Evolutionary conservation across 2,888 invertebrate species (phyloP).

Genomic region (Tenthredo scrophulariae): DNA sequence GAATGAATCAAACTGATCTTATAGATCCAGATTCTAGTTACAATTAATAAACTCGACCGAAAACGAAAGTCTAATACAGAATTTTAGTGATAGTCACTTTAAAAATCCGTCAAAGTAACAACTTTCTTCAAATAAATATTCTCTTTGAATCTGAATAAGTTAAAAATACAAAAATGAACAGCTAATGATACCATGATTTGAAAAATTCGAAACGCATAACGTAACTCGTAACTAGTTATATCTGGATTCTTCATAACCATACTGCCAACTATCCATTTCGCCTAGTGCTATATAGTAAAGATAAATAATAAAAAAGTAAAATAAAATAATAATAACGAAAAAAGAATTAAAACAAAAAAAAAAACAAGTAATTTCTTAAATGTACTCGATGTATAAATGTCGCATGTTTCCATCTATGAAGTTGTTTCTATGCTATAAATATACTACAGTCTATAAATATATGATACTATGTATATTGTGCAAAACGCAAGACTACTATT

Average conservation of each 20-base stretch:
- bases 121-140: neutral
- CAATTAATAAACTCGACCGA: neutral
- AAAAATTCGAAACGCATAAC: neutral
- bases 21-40: neutral
- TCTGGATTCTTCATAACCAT: conserved; percentile 13
- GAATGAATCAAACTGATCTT: neutral
- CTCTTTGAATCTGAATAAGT: neutral
- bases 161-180: neutral
- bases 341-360: neutral
- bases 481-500: conserved; percentile 43
- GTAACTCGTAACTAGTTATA: neutral
- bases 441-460: conserved; percentile 52
- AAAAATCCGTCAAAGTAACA: neutral
- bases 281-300: conserved; percentile 2
- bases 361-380: conserved; percentile 52
- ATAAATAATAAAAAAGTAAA: neutral
- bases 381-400: conserved; percentile 74
- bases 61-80: neutral
- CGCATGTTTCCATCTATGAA: conserved; percentile 73
- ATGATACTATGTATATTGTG: conserved; percentile 34
- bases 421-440: conserved; percentile 53
- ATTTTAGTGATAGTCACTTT: neutral
- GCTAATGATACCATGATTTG: neutral
- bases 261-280: conserved; percentile 36
- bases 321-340: neutral